A percentile compares a stretch with the other conserved stretches of the same genome.
phyloP scores from a whole-genome alignment of 2,888 invertebrate genomes.

The Brassicogethes aeneus region DNA sequence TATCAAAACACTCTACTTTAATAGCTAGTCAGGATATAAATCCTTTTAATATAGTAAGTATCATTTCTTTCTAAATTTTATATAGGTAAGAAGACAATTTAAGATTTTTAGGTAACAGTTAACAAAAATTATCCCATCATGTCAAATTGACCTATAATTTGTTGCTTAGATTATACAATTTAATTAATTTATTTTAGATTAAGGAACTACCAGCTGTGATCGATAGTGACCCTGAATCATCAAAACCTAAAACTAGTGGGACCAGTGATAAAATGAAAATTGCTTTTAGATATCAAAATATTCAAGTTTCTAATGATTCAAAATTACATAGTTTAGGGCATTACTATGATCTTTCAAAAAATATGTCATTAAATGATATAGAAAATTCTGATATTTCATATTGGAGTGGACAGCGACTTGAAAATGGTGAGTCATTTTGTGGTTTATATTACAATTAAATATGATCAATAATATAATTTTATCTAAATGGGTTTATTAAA shows the following conservation, averaged over 20 bases:
- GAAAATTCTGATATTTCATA: constrained; percentile 49
- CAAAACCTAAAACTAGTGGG: constrained; percentile 15
- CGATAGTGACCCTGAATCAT: constrained; percentile 37
- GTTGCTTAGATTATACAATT: background rate
- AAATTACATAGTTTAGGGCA: constrained; percentile 56
- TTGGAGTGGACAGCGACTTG: constrained; percentile 41
- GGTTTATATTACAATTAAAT: too few relatives aligned
- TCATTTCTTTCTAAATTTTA: too few relatives aligned
- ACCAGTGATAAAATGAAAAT: constrained; percentile 64
- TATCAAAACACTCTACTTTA: constrained; percentile 63
- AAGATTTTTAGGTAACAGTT: too few relatives aligned
- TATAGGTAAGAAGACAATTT: too few relatives aligned
- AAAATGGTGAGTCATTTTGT: constrained; percentile 24
- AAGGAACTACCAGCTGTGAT: constrained; percentile 52
- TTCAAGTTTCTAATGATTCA: constrained; percentile 46
- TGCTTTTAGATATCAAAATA: constrained; percentile 83
- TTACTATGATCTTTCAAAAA: constrained; percentile 72
- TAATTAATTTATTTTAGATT: constrained; percentile 38
- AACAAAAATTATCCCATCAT: too few relatives aligned
- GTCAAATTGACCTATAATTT: too few relatives aligned
- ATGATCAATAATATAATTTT: too few relatives aligned
- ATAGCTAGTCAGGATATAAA: constrained; percentile 65
- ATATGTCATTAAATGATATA: constrained; percentile 53
- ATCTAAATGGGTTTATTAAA: too few relatives aligned
- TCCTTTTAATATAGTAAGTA: constrained; percentile 53